These are phyloP conservation scores for Coptodon bakossiorum DNA, from an alignment of 2,113 vertebrate genomes.

Conservation along the genomic window DNA sequence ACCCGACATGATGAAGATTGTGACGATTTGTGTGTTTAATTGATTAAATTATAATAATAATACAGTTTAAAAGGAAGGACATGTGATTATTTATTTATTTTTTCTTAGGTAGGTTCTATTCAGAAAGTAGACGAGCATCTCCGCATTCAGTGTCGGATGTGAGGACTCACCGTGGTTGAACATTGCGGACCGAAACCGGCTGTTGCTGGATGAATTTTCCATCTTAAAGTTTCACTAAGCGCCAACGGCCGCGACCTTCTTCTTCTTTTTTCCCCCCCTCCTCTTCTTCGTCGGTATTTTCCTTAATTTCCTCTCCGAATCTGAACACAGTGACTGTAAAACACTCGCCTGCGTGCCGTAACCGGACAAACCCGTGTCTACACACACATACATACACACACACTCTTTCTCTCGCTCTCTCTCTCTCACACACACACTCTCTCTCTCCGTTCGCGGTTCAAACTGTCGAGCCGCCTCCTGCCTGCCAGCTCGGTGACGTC, in stretches of 20 bases:
- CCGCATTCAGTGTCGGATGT: background rate
- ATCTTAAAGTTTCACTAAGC: slow-evolving; percentile 46
- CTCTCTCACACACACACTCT: background rate
- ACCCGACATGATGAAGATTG: too few species aligned
- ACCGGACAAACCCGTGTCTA: slow-evolving; percentile 36
- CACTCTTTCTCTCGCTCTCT: background rate
- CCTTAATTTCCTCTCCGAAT: background rate
- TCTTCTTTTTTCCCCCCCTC: background rate
- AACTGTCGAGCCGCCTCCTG: background rate
- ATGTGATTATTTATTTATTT: background rate
- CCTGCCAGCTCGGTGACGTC: slow-evolving; percentile 55
- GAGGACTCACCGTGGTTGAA: slow-evolving; percentile 72
- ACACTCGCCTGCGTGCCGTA: background rate
- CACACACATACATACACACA: background rate
- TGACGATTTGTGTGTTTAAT: background rate
- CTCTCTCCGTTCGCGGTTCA: background rate
- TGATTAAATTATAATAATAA: background rate
- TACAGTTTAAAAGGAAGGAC: background rate
- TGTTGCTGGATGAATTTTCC: slow-evolving; percentile 68
- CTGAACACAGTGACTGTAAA: background rate
- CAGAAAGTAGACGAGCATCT: background rate
- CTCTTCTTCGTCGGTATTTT: slow-evolving; percentile 1
- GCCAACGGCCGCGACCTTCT: background rate
- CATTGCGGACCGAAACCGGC: slow-evolving; percentile 63
- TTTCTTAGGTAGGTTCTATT: background rate